Percentiles rank a stretch among this genome's conserved stretches.
Conservation (phyloP, 2,113 vertebrate species). For the Tauraco erythrolophus region DNA sequence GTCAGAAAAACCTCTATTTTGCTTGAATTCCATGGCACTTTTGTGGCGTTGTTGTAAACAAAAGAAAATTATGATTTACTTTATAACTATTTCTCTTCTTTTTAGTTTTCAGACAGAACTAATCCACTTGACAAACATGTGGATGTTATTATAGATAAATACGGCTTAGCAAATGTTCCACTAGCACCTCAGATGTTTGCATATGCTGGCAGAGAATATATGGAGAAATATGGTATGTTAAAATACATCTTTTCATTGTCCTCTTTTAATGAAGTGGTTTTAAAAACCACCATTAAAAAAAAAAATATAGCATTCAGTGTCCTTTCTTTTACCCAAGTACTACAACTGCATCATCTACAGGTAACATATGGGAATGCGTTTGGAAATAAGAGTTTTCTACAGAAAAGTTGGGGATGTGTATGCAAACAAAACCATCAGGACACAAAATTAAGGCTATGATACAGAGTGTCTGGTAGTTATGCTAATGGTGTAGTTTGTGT, state of each 20-base stretch:
- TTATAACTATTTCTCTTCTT: neutral
- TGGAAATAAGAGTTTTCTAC: neutral
- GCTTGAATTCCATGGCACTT: neutral
- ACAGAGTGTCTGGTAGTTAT: neutral
- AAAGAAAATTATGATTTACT: neutral
- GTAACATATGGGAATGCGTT: neutral
- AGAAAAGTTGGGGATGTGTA: neutral
- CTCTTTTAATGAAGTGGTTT: neutral
- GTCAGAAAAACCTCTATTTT: neutral
- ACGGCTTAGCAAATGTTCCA: slow-evolving; percentile 82
- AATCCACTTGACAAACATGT: slow-evolving; percentile 91
- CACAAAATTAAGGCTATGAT: neutral
- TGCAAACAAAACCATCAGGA: neutral
- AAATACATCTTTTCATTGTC: neutral
- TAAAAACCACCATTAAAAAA: neutral
- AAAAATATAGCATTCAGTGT: neutral
- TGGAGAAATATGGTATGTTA: slow-evolving; percentile 92
- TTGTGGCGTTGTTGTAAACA: neutral
- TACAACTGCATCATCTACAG: neutral
- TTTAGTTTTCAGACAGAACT: slow-evolving; percentile 74
- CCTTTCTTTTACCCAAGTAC: neutral
- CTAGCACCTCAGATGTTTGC: slow-evolving; percentile 88
- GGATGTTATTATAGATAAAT: slow-evolving; percentile 86
- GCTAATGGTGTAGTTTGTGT: neutral
- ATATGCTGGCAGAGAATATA: slow-evolving; percentile 89